These are phyloP conservation scores for Hippocampus kuda DNA, from an alignment of 2,797 vertebrate genomes.

Conservation along the genomic window DNA sequence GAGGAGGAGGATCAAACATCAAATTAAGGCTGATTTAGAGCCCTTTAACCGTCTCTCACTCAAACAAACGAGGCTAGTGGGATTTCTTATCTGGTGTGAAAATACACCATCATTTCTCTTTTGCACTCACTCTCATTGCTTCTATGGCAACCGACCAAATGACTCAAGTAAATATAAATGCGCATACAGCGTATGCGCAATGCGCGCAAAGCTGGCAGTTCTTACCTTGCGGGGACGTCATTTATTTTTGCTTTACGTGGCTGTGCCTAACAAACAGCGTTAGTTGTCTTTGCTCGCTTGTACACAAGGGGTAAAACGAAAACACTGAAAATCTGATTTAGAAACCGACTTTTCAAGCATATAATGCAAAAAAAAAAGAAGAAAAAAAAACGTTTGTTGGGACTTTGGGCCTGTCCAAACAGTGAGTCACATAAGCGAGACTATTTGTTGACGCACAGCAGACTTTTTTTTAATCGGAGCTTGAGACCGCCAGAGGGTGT, in stretches of 20 bases:
- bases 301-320: neutral
- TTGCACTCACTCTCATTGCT: neutral
- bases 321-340: neutral
- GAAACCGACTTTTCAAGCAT: neutral
- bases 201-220: neutral
- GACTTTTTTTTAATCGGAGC: too few relatives aligned
- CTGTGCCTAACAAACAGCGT: neutral
- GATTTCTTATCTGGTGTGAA: neutral
- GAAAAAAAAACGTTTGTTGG: neutral
- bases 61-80: slow-evolving; percentile 41
- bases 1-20: slow-evolving; percentile 63
- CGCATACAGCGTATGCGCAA: neutral
- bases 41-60: slow-evolving; percentile 52
- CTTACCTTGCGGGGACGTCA: neutral
- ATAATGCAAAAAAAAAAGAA: too few relatives aligned
- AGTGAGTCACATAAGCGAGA: neutral
- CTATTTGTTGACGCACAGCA: neutral
- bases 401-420: neutral
- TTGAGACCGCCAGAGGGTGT: neutral
- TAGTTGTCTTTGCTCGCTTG: neutral
- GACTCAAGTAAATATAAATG: neutral
- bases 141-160: neutral
- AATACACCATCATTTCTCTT: neutral
- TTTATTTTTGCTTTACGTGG: neutral
- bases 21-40: slow-evolving; percentile 63